A percentile compares a stretch with the other conserved stretches of the same genome.
Conservation (phyloP, 2,797 vertebrate genomes). For the Distichodus sexfasciatus region DNA sequence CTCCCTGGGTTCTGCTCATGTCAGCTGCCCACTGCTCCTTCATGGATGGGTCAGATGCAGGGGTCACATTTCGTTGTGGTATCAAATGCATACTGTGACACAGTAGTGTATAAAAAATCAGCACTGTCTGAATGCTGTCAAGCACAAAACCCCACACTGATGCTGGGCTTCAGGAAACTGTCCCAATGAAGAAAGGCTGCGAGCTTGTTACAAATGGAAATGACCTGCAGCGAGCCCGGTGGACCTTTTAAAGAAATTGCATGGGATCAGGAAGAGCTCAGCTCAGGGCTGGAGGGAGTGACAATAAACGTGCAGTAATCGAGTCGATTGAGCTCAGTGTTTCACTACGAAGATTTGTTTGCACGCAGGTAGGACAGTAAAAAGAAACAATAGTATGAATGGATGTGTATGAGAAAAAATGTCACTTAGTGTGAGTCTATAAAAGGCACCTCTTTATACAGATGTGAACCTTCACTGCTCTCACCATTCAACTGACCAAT, state of each 20-base stretch:
- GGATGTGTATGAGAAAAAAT: background rate
- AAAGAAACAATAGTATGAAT: background rate
- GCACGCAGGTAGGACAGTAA: background rate
- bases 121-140: background rate
- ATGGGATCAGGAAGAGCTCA: conserved; percentile 4
- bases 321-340: conserved; percentile 20
- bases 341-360: conserved; percentile 14
- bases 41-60: too few relatives aligned
- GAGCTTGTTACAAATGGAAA: conserved; percentile 14
- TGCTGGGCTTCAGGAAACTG: background rate
- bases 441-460: too few relatives aligned
- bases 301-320: conserved; percentile 30
- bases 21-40: too few relatives aligned
- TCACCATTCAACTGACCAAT: too few relatives aligned
- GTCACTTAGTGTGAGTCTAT: background rate
- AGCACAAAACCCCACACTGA: background rate
- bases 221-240: conserved; percentile 1
- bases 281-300: conserved; percentile 7
- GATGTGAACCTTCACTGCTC: too few relatives aligned
- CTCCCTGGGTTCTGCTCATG: too few relatives aligned
- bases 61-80: too few relatives aligned
- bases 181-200: conserved; percentile 5
- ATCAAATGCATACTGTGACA: too few relatives aligned
- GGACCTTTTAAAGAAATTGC: conserved; percentile 33
- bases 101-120: too few relatives aligned